Base-by-base conservation (phyloP, 2,113 vertebrate species). In the Aythya baeri region DNA sequence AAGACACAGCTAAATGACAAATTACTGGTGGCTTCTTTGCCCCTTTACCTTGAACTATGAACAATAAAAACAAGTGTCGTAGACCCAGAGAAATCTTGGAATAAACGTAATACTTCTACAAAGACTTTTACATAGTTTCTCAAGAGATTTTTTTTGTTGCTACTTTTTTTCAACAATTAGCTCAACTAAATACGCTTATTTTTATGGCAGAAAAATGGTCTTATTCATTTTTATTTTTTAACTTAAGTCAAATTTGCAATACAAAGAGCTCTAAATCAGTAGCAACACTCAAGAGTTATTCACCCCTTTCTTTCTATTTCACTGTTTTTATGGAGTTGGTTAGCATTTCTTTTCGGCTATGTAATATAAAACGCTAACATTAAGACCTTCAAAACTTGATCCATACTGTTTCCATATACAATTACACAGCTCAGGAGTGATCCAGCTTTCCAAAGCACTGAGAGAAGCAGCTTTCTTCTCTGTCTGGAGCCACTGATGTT, bases 391-490 rank as follows among this genome's bases (percentile, higher is more conserved):
- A 59, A 20, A 67, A 23, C 6, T 5, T 70, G 34, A 2, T n/a
- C 27, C 5, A 2, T 4, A 22, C 31, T 14, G 18, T 65, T 23
- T 21, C 7, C 7, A 6, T 50, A 49, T 31, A 13, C 22, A 17
- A 52, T 32, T 21, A 22, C 1, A 1, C 2, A 26, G 20, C n/a
- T 55, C 32, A 67, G 46, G 16, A 44, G 7, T 0, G 2, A 32
- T 25, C 25, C 13, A 50, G 8, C 54, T 67, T 54, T 70, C 36
- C 46, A 26, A 6, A 34, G 31, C 8, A 27, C 49, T 78, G 17
- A 34, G 44, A 14, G n/a, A 8, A 50, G 5, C 58, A 44, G 5
- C 52, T 61, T 38, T 46, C 34, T 13, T 50, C 34, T 36, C 32
- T 49, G 1, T 23, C 17, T 49, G 23, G 17, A 62, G 68, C 12